Conservation (phyloP, 2,113 vertebrate genomes). For the Boulengerochromis microlepis region DNA sequence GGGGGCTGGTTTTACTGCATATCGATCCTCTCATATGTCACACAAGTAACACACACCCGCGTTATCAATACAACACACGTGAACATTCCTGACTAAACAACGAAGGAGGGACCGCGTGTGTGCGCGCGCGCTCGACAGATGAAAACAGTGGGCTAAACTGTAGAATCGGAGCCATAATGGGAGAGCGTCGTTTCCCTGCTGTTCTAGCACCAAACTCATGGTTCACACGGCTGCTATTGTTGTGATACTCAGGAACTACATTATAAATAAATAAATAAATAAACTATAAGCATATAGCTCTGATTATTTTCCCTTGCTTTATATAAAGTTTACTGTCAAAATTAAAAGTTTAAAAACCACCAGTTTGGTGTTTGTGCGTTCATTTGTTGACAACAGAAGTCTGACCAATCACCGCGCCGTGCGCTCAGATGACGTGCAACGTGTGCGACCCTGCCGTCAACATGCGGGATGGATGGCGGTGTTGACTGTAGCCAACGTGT, state of each 20-base stretch:
- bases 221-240: constrained; percentile 4
- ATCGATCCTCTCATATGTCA: constrained; percentile 41
- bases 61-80: constrained; percentile 60
- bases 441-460: constrained; percentile 35
- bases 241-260: neutral
- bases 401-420: constrained; percentile 37
- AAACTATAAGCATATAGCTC: fast-evolving
- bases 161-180: neutral
- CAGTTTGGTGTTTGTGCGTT: neutral
- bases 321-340: neutral
- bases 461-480: constrained; percentile 41
- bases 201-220: constrained; percentile 42
- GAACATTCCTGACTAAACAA: constrained; percentile 65
- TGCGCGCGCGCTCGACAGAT: neutral
- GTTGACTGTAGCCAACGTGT: constrained; percentile 25
- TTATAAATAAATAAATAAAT: neutral
- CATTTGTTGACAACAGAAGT: neutral
- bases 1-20: constrained; percentile 21
- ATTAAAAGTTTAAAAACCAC: neutral
- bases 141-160: constrained; percentile 14
- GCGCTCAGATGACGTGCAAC: constrained; percentile 34
- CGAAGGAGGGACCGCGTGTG: constrained; percentile 20
- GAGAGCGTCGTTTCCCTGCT: constrained; percentile 41
- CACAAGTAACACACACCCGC: constrained; percentile 26
- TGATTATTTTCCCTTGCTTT: neutral